Percentiles rank a stretch among this genome's conserved stretches.
Evolutionary conservation across 2,113 vertebrate genomes (phyloP).

Genomic region (Saguinus midas): DNA sequence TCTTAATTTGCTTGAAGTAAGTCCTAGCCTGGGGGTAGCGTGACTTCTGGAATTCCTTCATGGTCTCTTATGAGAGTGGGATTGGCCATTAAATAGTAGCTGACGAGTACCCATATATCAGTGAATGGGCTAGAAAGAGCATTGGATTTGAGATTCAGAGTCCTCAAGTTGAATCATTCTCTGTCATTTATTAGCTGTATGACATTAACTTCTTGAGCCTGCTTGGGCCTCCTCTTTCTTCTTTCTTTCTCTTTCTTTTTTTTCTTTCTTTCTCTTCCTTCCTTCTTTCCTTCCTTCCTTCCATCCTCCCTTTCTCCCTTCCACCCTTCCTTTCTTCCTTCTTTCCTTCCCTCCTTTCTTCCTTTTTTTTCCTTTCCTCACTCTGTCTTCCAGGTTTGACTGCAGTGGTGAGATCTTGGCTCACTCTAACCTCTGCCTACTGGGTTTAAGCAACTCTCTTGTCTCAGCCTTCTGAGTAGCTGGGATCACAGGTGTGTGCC

Average conservation of each 20-base stretch:
- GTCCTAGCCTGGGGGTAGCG: background rate
- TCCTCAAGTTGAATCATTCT: background rate
- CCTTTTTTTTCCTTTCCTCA: no score
- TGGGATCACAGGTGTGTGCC: no score
- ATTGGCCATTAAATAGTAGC: background rate
- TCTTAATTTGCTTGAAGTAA: background rate
- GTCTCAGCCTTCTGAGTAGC: no score
- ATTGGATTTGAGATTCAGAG: background rate
- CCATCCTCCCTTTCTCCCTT: no score
- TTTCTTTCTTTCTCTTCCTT: no score
- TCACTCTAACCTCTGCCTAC: no score
- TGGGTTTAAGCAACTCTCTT: no score
- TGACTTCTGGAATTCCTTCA: background rate
- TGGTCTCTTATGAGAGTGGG: background rate
- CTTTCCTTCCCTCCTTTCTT: no score
- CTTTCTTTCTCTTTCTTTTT: no score
- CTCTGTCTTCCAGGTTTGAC: no score
- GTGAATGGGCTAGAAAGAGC: background rate
- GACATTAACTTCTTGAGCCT: background rate
- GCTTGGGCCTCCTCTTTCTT: background rate
- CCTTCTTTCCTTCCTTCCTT: rapidly evolving
- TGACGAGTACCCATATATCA: background rate
- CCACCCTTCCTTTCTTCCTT: no score
- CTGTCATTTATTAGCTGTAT: background rate
- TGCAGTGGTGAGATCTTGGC: no score